Evolutionary conservation across 2,797 vertebrate genomes (phyloP).

Genomic region (Muscicapa comitata): DNA sequence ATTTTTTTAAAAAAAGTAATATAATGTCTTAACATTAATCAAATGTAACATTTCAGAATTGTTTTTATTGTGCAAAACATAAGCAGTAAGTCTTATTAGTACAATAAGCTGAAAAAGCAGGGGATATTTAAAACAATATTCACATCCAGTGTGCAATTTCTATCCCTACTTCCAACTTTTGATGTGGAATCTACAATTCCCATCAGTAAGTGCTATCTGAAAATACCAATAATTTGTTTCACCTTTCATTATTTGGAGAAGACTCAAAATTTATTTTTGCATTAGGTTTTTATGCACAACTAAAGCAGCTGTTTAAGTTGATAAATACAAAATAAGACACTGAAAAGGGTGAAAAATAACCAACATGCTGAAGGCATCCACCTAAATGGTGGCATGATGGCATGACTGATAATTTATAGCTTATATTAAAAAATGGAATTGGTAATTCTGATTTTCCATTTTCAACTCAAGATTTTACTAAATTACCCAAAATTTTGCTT

Average conservation of each 20-base stretch:
- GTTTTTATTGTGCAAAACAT: constrained; percentile 49
- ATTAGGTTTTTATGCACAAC: not conserved
- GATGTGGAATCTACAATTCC: not conserved
- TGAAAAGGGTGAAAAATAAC: constrained; percentile 3
- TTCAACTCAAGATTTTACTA: not conserved
- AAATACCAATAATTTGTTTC: not conserved
- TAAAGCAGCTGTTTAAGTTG: not conserved
- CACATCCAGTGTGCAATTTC: constrained; percentile 8
- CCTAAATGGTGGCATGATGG: not conserved
- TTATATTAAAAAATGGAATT: not conserved
- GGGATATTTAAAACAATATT: constrained; percentile 17
- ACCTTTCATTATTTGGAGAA: not conserved
- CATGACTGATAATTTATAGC: not conserved
- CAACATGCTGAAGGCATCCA: not conserved
- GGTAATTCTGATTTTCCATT: not conserved
- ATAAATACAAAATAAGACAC: constrained; percentile 13
- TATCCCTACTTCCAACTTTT: not conserved
- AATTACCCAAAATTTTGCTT: not conserved
- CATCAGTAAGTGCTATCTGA: constrained; percentile 38
- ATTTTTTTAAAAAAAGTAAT: not conserved
- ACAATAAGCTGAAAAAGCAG: constrained; percentile 13
- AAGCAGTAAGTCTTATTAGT: not conserved
- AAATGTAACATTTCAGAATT: not conserved
- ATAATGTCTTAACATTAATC: not conserved
- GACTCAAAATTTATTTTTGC: not conserved